Base-by-base conservation (phyloP, 2,797 vertebrate genomes). In the Cossypha polioptera region DNA sequence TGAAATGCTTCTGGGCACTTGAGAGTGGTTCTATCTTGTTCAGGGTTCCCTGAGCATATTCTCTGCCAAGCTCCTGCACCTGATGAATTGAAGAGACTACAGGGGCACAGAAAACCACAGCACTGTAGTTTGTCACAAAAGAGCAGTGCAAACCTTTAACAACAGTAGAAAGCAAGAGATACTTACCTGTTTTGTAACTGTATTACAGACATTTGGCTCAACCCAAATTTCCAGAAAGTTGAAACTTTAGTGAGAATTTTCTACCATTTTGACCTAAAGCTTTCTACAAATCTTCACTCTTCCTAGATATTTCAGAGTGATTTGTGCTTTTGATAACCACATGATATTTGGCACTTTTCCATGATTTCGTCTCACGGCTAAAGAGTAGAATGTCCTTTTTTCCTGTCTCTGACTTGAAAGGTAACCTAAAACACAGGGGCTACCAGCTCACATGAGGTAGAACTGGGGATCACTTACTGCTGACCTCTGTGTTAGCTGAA, bases 161-260 rank as follows among this genome's bases (percentile, higher is more conserved):
- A 69, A 61, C 1, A 10, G 69, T 4, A 67, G 54, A 90, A 94
- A 69, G 80, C 22, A 79, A 51, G 48, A 76, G n/a, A 36, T 61
- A 93, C 74, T 87, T 72, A 57, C 61, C 66, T 85, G 67, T 79
- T 90, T 85, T 74, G 59, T 85, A 89, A 59, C 28, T 82, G 17
- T 61, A 42, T 63, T 82, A 90, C 40, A 89, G 86, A 55, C 24
- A 29, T 73, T 57, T 3, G 1, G 57, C 17, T 82, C 16, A 71
- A 94, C 86, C 74, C 48, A 93, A 81, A 75, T 92, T 93, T 92
- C 59, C 54, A 66, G 58, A 73, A 92, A 75, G 48, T 89, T 94
- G 79, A 93, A 94, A 88, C 51, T 92, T 95, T 47, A 82, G 43
- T 0, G 0, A 76, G 74, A 88, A 36, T 82, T 88, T 90, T 82